Evolutionary conservation across 2,888 invertebrate species (phyloP).

Genomic region (Adelphocoris suturalis): DNA sequence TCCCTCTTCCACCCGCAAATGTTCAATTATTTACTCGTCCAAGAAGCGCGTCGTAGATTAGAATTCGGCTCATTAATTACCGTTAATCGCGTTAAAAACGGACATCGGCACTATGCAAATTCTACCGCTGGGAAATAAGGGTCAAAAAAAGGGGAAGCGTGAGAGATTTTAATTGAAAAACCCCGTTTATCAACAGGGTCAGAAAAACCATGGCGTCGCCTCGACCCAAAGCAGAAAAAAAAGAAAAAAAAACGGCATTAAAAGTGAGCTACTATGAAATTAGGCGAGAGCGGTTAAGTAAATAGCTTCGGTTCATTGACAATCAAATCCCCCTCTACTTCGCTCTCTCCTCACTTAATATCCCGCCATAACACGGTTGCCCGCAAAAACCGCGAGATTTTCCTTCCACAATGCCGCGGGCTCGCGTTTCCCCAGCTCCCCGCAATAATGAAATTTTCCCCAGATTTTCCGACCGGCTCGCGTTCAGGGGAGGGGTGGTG

Average conservation of each 20-base stretch:
- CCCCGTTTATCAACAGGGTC: conserved; percentile 23
- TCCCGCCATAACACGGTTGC: conserved; percentile 34
- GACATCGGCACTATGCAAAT: conserved; percentile 19
- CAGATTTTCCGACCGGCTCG: background rate
- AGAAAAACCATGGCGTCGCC: conserved; percentile 1
- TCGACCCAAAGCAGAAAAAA: background rate
- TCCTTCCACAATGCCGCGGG: conserved; percentile 21
- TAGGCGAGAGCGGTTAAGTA: conserved; percentile 58
- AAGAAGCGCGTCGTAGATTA: background rate
- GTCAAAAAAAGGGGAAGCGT: background rate
- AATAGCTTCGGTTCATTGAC: conserved; percentile 58
- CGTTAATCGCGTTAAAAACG: conserved; percentile 9
- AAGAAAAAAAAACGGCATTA: background rate
- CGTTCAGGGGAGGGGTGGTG: background rate
- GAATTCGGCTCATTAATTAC: conserved; percentile 13
- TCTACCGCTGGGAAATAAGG: background rate
- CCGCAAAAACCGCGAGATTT: conserved; percentile 44
- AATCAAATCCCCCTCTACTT: conserved; percentile 40
- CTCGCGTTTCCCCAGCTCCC: conserved; percentile 38
- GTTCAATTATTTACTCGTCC: too few species aligned
- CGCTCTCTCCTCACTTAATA: background rate
- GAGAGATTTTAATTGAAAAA: conserved; percentile 36
- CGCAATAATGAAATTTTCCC: conserved; percentile 45
- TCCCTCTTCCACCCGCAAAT: too few species aligned
- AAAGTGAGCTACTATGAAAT: conserved; percentile 55